Base-by-base conservation (phyloP, 2,888 invertebrate genomes). In the Amblyjoppa proteus region DNA sequence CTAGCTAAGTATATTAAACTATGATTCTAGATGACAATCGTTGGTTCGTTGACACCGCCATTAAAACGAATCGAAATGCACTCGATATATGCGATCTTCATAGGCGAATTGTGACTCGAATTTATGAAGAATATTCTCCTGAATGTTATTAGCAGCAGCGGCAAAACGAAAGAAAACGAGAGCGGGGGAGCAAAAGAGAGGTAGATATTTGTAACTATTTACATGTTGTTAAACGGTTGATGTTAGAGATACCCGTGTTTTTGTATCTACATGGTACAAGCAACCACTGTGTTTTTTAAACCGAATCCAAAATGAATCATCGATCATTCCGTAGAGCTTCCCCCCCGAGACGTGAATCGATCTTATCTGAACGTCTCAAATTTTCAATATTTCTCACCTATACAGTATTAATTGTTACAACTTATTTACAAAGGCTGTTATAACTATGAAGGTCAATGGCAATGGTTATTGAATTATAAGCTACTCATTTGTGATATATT, bases 121-220 rank as follows among this genome's bases (percentile, higher is more conserved):
- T 61, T 61, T 61, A 61, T 61, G 61, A 34, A 61, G 31, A 61
- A 61, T 61, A 61, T 34, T 34, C 34, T 34, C 61, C 16, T 28
- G 61, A 61, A 31, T 53, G 53, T 61, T 58, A 58, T 25, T 58
- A 58, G 58, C 28, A 28, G 58, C 28, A 58, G 11, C 58, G 58
- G 20, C 11, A 20, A 28, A 25, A 25, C 25, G 25, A 58, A 58
- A 58, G 25, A 58, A 4, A 58, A 25, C 20, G 28, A 58, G 20
- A 58, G 58, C 7, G 3, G 20, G 58, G 2, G 25, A 56, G 45
- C 20, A 25, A 70, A 68, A 75, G 51, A 41, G 71, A 73, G 51
- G 31, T 45, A 84, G 76, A 85, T 74, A 85, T 89, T 89, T 89
- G 87, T 88, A 89, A 88, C 88, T 88, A 89, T 89, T 89, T 90